Percentiles rank a stretch among this genome's conserved stretches.
Conservation (phyloP, 2,797 vertebrate genomes). For the Clarias fuscus region DNA sequence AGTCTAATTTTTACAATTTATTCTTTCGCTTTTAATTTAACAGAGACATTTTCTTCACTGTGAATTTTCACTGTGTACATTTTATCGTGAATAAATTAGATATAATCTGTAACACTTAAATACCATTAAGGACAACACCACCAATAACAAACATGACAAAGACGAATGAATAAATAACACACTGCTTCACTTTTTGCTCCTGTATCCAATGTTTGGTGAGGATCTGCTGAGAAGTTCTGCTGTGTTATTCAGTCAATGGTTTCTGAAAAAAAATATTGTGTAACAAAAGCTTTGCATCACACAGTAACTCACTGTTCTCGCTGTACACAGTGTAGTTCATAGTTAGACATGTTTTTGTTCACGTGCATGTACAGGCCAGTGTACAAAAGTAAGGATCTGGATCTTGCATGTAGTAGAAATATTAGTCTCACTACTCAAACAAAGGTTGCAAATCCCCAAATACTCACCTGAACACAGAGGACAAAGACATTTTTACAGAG, state of each 20-base stretch:
- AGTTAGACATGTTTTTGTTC: constrained; percentile 39
- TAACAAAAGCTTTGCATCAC: constrained; percentile 26
- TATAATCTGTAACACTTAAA: constrained; percentile 68
- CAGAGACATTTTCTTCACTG: constrained; percentile 24
- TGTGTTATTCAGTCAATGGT: constrained; percentile 43
- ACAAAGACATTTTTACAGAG: constrained; percentile 33
- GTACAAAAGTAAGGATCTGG: constrained; percentile 31
- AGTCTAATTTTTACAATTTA: constrained; percentile 41
- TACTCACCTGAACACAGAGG: constrained; percentile 20
- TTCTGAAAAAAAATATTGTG: constrained; percentile 34
- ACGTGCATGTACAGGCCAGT: constrained; percentile 25
- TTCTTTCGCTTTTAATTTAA: constrained; percentile 51
- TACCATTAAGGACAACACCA: constrained; percentile 64
- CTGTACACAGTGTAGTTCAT: constrained; percentile 34
- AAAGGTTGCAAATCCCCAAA: constrained; percentile 28
- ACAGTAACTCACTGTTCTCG: constrained; percentile 26
- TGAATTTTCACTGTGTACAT: constrained; percentile 20
- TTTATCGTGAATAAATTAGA: constrained; percentile 74
- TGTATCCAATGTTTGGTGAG: constrained; percentile 42
- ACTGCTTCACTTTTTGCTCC: constrained; percentile 39
- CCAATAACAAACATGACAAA: constrained; percentile 54
- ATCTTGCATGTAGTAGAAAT: constrained; percentile 40
- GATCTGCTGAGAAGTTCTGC: constrained; percentile 41
- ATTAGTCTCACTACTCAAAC: constrained; percentile 27
- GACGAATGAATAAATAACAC: constrained; percentile 55